These are phyloP conservation scores for Schizothorax lantsangensis DNA, from an alignment of 2,797 vertebrate genomes.

Conservation along the genomic window DNA sequence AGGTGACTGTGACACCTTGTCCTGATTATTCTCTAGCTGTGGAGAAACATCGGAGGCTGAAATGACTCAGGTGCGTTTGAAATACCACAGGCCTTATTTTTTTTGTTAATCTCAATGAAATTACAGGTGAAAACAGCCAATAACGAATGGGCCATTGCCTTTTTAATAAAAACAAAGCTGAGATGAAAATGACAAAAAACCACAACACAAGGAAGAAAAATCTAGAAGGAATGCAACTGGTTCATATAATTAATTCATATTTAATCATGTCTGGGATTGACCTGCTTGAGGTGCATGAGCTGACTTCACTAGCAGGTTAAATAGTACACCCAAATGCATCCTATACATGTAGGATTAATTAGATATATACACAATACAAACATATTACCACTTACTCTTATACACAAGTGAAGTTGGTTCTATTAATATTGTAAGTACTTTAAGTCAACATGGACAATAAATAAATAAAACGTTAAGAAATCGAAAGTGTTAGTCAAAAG, in stretches of 20 bases:
- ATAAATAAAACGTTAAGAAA: too few relatives aligned
- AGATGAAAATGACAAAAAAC: neutral
- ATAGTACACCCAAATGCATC: neutral
- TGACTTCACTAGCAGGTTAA: neutral
- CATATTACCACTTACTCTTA: neutral
- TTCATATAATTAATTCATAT: neutral
- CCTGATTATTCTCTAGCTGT: constrained; percentile 45
- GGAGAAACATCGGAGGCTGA: constrained; percentile 30
- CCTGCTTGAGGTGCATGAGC: neutral
- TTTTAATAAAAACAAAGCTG: neutral
- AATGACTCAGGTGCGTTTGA: constrained; percentile 30
- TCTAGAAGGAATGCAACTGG: neutral
- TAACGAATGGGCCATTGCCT: neutral
- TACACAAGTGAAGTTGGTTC: neutral
- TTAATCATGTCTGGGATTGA: neutral
- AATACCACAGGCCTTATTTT: constrained; percentile 14
- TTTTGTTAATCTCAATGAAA: neutral
- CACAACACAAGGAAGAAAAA: neutral
- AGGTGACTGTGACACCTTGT: constrained; percentile 37
- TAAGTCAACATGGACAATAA: neutral
- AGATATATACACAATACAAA: neutral
- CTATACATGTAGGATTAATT: neutral
- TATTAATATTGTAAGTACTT: neutral
- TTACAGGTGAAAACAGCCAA: neutral
- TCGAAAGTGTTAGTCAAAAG: too few relatives aligned